Base-by-base conservation (phyloP, 2,797 vertebrate species). In the Lacerta viridis region DNA sequence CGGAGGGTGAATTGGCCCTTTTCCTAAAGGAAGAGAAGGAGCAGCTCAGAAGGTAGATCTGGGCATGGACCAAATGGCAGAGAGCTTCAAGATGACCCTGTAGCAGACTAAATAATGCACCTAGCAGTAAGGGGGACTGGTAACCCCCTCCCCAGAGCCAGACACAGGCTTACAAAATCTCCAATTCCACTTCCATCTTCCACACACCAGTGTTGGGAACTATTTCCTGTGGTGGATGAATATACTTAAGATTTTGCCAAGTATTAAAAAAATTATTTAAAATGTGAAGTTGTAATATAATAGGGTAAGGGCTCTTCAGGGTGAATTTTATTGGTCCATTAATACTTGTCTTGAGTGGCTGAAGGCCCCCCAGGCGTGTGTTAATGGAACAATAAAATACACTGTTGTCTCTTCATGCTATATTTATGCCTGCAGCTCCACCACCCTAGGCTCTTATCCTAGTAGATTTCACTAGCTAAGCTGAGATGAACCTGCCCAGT, bases 1-100 rank as follows among this genome's bases (percentile, higher is more conserved):
- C 97, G 1, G 98, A 97, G 0, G 98, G 98, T 83, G 97, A 99
- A 88, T 97, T 97, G 11, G 98, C 98, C 82, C 98, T 98, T 96
- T 99, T 99, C 95, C 99, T 99, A 91, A 7, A n/a, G 84, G 91
- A 33, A 91, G 72, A 91, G 87, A 87, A 81, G 69, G 50, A 46
- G 87, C 25, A 87, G 39, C 7, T 90, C 66, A 86, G 8, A 66
- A 43, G 46, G 55, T 41, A 7, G 75, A 86, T 15, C 18, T 41
- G 10, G 61, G 15, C 17, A 41, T 77, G 29, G 15, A 6, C 20
- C 69, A 68, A 33, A 86, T 18, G n/a, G 64, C 77, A 79, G 76
- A 79, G 6, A 15, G 17, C 23, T 43, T 82, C 39, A 87, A 84
- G 46, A 43, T 83, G 39, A 25, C 64, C 13, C 36, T 20, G 64